Evolutionary conservation across 2,888 invertebrate species (phyloP).

Genomic region (Brachyptera putata): DNA sequence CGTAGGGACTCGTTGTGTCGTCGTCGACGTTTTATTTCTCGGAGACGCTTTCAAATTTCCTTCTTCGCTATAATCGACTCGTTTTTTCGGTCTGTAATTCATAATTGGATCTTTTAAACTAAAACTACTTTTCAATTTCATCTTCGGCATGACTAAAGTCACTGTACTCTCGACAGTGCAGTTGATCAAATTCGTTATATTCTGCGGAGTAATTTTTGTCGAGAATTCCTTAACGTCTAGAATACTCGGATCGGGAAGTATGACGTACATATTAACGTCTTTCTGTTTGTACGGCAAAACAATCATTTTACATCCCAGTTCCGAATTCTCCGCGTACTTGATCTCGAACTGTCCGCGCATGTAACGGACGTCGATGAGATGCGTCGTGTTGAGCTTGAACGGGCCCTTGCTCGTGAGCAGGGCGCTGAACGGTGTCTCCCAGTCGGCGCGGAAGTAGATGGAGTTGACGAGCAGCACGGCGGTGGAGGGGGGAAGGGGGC

Average conservation of each 20-base stretch:
- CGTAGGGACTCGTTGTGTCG: not conserved
- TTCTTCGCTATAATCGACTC: too few species aligned
- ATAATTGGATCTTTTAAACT: slow-evolving; percentile 38
- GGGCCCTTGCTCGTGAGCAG: slow-evolving; percentile 40
- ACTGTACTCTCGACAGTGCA: slow-evolving; percentile 32
- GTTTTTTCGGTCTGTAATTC: too few species aligned
- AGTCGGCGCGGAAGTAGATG: slow-evolving; percentile 47
- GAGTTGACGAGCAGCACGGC: slow-evolving; percentile 45
- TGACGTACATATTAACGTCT: slow-evolving; percentile 46
- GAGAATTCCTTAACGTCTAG: slow-evolving; percentile 40
- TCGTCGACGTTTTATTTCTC: not conserved
- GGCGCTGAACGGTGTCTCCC: slow-evolving; percentile 47
- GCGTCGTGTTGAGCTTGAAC: slow-evolving; percentile 38
- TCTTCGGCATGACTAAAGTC: slow-evolving; percentile 39
- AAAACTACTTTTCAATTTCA: slow-evolving; percentile 40
- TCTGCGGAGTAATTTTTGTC: slow-evolving; percentile 36
- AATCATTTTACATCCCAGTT: slow-evolving; percentile 42
- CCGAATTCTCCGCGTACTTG: slow-evolving; percentile 40
- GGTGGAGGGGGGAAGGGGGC: slow-evolving; percentile 41
- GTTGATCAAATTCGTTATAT: slow-evolving; percentile 36
- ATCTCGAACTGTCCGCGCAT: slow-evolving; percentile 41
- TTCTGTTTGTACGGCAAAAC: slow-evolving; percentile 47
- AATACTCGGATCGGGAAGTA: slow-evolving; percentile 44
- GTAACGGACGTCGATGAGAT: slow-evolving; percentile 38
- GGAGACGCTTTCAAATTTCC: too few species aligned